These are phyloP conservation scores for Ectemnius continuus DNA, from an alignment of 2,888 invertebrate species.

Conservation along the genomic window DNA sequence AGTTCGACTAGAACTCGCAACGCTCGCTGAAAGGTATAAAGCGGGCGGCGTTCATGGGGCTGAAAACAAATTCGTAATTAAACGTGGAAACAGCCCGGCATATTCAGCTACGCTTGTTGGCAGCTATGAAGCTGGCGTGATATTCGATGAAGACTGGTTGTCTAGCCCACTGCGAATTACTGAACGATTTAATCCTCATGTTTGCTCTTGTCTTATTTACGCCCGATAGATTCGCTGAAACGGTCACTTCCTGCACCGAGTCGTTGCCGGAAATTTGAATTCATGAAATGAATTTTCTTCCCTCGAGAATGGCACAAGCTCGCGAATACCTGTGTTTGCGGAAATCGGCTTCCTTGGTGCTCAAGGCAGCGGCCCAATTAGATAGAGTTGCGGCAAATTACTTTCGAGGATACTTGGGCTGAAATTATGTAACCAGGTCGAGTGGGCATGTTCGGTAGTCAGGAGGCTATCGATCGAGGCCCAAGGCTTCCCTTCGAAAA, in stretches of 20 bases:
- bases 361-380: background rate
- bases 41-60: no score
- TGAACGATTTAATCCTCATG: slow-evolving; percentile 38
- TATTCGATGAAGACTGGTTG: no score
- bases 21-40: no score
- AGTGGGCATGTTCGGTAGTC: slow-evolving; percentile 1
- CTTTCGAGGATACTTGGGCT: slow-evolving; percentile 16
- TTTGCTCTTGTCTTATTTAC: slow-evolving; percentile 43
- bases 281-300: slow-evolving; percentile 47
- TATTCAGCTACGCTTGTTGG: no score
- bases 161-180: slow-evolving; percentile 17
- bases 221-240: slow-evolving; percentile 20
- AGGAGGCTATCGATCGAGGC: slow-evolving; percentile 32
- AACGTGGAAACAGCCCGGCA: background rate
- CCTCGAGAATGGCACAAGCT: background rate
- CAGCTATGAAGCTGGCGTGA: no score
- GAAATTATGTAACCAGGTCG: slow-evolving; percentile 29
- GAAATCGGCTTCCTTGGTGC: no score
- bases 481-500: slow-evolving; percentile 3
- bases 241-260: background rate
- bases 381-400: slow-evolving; percentile 20
- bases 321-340: no score
- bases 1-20: no score
- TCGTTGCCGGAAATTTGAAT: slow-evolving; percentile 43
- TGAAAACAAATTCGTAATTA: no score